Evolutionary conservation across 2,888 invertebrate species (phyloP).

Genomic region (Lapara coniferarum): DNA sequence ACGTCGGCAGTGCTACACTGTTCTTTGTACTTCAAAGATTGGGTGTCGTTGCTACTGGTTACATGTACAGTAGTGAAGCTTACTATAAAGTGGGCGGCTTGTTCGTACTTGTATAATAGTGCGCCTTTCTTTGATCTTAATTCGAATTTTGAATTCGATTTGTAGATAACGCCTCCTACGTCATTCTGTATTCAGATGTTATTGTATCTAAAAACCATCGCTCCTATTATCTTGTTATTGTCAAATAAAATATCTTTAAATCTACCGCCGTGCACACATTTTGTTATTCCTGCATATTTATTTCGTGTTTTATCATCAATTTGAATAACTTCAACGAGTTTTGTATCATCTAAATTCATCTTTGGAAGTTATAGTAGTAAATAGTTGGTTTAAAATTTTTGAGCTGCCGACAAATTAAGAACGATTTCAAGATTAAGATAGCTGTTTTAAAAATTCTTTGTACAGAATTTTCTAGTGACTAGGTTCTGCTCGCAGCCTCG

Average conservation of each 20-base stretch:
- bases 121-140: neutral
- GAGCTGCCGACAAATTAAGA: neutral
- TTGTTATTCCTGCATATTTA: slow-evolving; percentile 1
- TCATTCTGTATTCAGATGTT: slow-evolving; percentile 16
- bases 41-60: too few species aligned
- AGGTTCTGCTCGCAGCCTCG: too few species aligned
- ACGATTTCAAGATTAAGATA: neutral
- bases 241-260: slow-evolving; percentile 16
- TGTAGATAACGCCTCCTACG: slow-evolving; percentile 18
- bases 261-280: slow-evolving; percentile 2
- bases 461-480: too few species aligned
- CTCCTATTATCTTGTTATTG: slow-evolving; percentile 4
- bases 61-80: too few species aligned
- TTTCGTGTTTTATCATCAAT: neutral
- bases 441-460: too few species aligned
- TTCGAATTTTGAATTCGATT: slow-evolving; percentile 1
- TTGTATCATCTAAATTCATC: slow-evolving; percentile 10
- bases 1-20: too few species aligned
- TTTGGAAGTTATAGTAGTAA: neutral
- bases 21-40: too few species aligned
- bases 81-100: too few species aligned
- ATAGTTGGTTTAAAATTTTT: neutral
- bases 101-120: neutral
- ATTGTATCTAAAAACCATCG: slow-evolving; percentile 11
- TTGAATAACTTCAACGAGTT: slow-evolving; percentile 7